phyloP scores from a whole-genome alignment of 2,113 vertebrate genomes.

The Rhea pennata region DNA sequence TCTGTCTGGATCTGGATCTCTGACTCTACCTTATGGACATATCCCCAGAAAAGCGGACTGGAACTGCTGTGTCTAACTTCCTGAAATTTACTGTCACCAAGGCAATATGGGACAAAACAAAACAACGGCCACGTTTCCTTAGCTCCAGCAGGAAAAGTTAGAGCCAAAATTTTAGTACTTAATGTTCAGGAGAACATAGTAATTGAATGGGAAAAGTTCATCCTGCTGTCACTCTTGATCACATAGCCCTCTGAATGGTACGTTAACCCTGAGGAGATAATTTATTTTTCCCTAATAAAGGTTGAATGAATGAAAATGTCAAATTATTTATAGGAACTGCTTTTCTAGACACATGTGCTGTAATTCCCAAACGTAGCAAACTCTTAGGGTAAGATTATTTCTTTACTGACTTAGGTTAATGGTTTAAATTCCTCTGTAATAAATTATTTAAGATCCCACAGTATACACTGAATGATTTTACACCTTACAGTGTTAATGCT shows the following conservation, averaged over 20 bases:
- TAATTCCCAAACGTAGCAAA: background rate
- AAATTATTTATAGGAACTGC: background rate
- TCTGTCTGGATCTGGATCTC: background rate
- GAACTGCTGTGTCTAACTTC: background rate
- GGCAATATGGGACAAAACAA: background rate
- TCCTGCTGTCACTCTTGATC: background rate
- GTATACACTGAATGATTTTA: background rate
- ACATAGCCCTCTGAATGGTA: background rate
- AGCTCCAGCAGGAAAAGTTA: background rate
- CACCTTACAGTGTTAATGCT: background rate
- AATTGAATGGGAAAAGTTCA: background rate
- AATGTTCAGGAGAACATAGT: background rate
- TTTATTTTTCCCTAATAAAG: background rate
- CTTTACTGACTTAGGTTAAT: background rate
- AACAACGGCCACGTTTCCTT: accelerated
- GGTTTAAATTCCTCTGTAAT: background rate
- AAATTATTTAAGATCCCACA: background rate
- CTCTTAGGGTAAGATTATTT: background rate
- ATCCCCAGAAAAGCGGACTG: background rate
- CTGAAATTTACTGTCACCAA: background rate
- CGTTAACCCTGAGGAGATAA: background rate
- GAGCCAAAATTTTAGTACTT: background rate
- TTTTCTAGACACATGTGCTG: background rate
- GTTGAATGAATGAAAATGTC: background rate
- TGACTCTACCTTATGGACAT: background rate